phyloP scores from a whole-genome alignment of 2,113 vertebrate genomes.

The Passerina amoena region DNA sequence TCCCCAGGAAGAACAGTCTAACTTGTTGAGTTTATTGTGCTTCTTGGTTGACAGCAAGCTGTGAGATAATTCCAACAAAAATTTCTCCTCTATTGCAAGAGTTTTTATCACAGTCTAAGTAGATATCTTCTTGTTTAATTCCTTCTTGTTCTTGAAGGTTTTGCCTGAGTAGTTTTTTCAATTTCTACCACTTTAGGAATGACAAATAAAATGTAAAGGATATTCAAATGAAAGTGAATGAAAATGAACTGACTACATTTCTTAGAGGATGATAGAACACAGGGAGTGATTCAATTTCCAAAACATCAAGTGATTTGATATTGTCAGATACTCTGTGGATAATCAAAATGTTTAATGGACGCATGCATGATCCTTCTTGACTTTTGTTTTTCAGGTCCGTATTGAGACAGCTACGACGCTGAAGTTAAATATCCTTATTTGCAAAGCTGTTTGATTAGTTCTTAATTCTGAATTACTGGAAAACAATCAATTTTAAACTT shows the following conservation, averaged over 20 bases:
- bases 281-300: neutral
- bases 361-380: neutral
- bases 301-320: neutral
- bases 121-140: neutral
- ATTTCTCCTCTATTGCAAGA: neutral
- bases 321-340: neutral
- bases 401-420: slow-evolving; percentile 95
- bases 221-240: neutral
- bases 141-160: neutral
- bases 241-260: neutral
- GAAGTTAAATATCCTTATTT: slow-evolving; percentile 94
- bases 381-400: slow-evolving; percentile 85
- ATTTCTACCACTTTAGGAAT: neutral
- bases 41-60: neutral
- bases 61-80: neutral
- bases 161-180: neutral
- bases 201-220: neutral
- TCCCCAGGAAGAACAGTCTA: neutral
- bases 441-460: neutral
- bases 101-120: neutral
- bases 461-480: neutral
- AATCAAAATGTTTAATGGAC: neutral
- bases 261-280: neutral
- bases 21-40: neutral
- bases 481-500: neutral